These are phyloP conservation scores for Elanoides forficatus DNA, from an alignment of 2,113 vertebrate genomes.

Conservation along the genomic window DNA sequence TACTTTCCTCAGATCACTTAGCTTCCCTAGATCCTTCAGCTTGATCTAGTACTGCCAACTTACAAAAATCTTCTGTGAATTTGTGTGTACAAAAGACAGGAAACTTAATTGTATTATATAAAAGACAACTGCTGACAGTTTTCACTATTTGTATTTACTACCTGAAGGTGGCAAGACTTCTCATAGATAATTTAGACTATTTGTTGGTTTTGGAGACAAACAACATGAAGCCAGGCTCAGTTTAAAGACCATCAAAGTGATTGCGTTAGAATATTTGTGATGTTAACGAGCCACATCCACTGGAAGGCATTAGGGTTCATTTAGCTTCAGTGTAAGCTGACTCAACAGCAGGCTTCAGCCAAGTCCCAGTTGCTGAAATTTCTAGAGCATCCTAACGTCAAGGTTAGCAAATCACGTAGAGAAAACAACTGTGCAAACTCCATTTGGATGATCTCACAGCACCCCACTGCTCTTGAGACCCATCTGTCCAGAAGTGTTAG, in stretches of 20 bases:
- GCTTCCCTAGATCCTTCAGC: neutral
- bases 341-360: neutral
- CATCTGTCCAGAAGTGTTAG: neutral
- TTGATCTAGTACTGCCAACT: neutral
- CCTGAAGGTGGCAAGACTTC: neutral
- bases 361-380: neutral
- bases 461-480: neutral
- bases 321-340: neutral
- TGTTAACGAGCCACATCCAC: neutral
- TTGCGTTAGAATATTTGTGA: neutral
- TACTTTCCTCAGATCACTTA: neutral
- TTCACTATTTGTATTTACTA: neutral
- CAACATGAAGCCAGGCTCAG: neutral
- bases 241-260: neutral
- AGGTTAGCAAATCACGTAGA: neutral
- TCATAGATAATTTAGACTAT: neutral
- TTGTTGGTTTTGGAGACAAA: neutral
- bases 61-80: neutral
- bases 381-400: neutral
- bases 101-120: neutral
- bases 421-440: neutral
- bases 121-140: neutral
- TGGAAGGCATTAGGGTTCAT: neutral
- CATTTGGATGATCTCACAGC: neutral
- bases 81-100: neutral